Evolutionary conservation across 1,140 invertebrate species (phyloP).

Genomic region (Papilio glaucus): DNA sequence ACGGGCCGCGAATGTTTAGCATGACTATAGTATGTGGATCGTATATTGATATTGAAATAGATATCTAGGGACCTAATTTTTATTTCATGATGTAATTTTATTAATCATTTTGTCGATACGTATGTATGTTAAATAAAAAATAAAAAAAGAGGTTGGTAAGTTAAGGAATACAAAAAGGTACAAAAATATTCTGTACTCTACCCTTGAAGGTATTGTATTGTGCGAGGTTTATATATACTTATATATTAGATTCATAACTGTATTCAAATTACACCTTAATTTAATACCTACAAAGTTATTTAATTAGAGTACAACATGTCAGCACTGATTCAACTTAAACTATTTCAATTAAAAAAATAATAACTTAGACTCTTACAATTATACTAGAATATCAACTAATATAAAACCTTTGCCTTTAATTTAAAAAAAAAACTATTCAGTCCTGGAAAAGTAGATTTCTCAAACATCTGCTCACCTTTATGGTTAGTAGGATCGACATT

Average conservation of each 20-base stretch:
- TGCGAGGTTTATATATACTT: neutral
- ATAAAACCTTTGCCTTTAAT: neutral
- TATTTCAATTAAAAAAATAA: constrained; percentile 2
- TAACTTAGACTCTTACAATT: neutral
- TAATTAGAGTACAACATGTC: neutral
- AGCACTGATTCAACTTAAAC: neutral
- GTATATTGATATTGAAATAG: neutral
- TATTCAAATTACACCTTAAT: neutral
- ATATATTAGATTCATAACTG: neutral
- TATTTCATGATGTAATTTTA: no score
- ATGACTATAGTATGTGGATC: neutral
- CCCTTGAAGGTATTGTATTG: neutral
- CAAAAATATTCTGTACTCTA: neutral
- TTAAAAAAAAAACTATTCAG: no score
- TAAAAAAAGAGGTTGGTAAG: no score
- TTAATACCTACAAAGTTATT: neutral
- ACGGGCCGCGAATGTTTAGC: neutral
- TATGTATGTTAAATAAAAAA: no score
- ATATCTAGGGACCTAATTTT: neutral
- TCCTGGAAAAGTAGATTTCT: no score
- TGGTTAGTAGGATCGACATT: no score
- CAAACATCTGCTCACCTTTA: no score
- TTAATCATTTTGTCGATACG: no score
- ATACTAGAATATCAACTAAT: neutral
- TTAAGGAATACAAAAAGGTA: neutral